Percentiles rank a stretch among this genome's conserved stretches.
These are phyloP conservation scores for Synergus gifuensis DNA, from an alignment of 2,888 invertebrate genomes.

Conservation along the genomic window DNA sequence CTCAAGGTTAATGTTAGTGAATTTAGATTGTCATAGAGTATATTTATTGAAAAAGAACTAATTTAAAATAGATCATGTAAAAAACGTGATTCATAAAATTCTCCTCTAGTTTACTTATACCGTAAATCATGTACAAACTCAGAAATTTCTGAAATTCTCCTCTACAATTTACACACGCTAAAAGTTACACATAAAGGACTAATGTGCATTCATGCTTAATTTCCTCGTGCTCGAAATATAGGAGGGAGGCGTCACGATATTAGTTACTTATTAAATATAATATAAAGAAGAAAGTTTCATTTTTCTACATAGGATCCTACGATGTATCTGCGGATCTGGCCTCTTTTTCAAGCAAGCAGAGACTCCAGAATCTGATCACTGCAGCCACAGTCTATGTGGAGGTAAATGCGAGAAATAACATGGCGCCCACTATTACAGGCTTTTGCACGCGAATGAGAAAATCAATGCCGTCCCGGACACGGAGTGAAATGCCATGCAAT, in stretches of 20 bases:
- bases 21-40: not conserved
- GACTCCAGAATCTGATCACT: not conserved
- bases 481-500: slow-evolving; percentile 24
- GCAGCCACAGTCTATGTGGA: slow-evolving; percentile 35
- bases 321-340: not conserved
- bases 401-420: slow-evolving; percentile 61
- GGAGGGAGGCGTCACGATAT: too few relatives aligned
- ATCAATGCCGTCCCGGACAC: slow-evolving; percentile 58
- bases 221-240: too few relatives aligned
- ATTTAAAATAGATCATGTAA: not conserved
- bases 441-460: slow-evolving; percentile 58
- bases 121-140: not conserved
- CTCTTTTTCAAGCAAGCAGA: not conserved
- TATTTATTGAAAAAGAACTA: not conserved
- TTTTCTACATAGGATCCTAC: too few relatives aligned
- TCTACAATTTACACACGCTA: not conserved
- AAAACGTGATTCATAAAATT: not conserved
- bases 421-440: slow-evolving; percentile 59
- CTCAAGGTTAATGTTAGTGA: not conserved
- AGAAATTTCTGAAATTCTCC: not conserved
- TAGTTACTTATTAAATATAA: not conserved
- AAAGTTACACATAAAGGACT: too few relatives aligned
- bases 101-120: not conserved
- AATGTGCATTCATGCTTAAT: too few relatives aligned
- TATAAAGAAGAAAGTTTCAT: too few relatives aligned